These are phyloP conservation scores for Auanema sp. DNA, from an alignment of 2,888 invertebrate genomes.

Conservation along the genomic window DNA sequence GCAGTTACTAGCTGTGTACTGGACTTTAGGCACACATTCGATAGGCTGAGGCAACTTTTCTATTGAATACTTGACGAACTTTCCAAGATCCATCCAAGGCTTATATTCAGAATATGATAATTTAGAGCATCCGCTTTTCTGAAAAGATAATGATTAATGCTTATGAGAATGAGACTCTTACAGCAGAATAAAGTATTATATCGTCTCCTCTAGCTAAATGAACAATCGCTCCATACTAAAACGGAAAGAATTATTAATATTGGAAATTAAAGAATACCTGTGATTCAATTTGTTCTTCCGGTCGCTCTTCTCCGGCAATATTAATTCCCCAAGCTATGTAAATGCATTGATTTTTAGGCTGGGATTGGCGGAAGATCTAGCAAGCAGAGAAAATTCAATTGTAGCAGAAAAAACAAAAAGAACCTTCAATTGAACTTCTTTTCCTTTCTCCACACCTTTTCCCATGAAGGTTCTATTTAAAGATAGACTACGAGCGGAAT, in stretches of 20 bases:
- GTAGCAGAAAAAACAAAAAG: neutral
- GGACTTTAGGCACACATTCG: constrained; percentile 7
- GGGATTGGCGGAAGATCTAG: constrained; percentile 51
- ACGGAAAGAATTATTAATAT: no score
- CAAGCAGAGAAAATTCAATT: constrained; percentile 17
- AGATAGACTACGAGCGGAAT: constrained; percentile 34
- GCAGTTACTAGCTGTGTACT: constrained; percentile 21
- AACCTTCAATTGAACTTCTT: constrained; percentile 21
- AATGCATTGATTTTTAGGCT: constrained; percentile 39
- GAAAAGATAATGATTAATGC: no score
- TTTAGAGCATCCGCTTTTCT: no score
- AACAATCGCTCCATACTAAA: neutral
- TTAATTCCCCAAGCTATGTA: constrained; percentile 39
- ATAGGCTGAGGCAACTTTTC: neutral
- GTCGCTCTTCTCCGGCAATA: constrained; percentile 5
- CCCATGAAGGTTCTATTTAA: constrained; percentile 44
- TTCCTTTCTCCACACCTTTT: constrained; percentile 32
- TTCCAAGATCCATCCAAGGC: no score
- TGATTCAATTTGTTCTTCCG: neutral
- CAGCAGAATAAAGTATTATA: neutral
- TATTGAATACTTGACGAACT: no score
- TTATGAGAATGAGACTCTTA: neutral
- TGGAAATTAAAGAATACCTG: no score
- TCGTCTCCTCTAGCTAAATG: neutral
- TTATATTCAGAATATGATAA: no score